A percentile compares a stretch with the other conserved stretches of the same genome.
Conservation (phyloP, 2,888 invertebrate genomes). For the Dermolepida albohirtum region DNA sequence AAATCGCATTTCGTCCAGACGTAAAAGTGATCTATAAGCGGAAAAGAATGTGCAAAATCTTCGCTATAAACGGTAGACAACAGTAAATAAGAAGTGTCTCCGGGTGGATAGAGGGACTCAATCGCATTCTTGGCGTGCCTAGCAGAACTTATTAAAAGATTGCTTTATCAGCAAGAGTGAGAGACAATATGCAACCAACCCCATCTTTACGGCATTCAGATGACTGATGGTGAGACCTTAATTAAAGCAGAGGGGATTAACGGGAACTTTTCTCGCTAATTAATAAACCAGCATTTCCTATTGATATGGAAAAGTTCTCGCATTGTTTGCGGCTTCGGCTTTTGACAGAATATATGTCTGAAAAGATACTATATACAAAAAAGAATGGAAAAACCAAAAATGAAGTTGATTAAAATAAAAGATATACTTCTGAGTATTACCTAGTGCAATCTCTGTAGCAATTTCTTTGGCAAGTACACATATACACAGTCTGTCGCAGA, state of each 20-base stretch:
- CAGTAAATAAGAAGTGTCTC: conserved; percentile 55
- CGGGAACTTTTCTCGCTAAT: conserved; percentile 59
- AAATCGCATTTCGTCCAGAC: conserved; percentile 48
- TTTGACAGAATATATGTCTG: conserved; percentile 1
- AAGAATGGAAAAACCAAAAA: too few relatives aligned
- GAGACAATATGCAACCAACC: conserved; percentile 57
- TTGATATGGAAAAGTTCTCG: conserved; percentile 13
- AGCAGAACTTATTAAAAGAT: conserved; percentile 61
- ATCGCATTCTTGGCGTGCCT: conserved; percentile 58
- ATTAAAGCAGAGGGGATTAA: conserved; percentile 60
- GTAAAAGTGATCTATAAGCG: conserved; percentile 47
- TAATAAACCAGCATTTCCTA: conserved; percentile 60
- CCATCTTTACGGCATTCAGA: conserved; percentile 54
- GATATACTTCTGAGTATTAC: too few relatives aligned
- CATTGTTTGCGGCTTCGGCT: conserved; percentile 24
- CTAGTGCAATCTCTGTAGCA: too few relatives aligned
- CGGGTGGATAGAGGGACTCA: conserved; percentile 48
- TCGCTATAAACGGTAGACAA: conserved; percentile 42
- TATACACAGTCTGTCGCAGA: too few relatives aligned
- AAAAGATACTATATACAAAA: too few relatives aligned
- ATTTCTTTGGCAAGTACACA: too few relatives aligned
- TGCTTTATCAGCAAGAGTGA: conserved; percentile 58
- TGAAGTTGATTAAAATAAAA: too few relatives aligned
- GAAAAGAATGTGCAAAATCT: conserved; percentile 42
- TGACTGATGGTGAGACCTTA: conserved; percentile 61